These are phyloP conservation scores for Riparia riparia DNA, from an alignment of 2,113 vertebrate genomes.

Conservation along the genomic window DNA sequence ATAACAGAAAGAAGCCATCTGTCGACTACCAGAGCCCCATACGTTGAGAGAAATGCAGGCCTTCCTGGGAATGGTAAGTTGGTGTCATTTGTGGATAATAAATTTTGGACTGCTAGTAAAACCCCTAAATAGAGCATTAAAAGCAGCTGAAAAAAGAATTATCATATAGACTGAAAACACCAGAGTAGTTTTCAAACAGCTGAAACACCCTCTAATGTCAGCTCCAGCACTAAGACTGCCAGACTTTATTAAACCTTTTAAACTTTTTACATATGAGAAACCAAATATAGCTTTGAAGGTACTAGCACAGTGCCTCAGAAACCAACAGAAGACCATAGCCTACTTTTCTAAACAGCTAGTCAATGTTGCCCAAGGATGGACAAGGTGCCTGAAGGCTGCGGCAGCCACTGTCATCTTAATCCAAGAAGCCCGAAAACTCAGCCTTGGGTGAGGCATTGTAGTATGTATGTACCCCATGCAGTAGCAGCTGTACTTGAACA, in stretches of 20 bases:
- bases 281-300: not conserved
- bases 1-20: too few relatives aligned
- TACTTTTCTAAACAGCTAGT: not conserved
- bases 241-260: not conserved
- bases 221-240: not conserved
- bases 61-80: not conserved
- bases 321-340: not conserved
- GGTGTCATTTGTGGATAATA: not conserved
- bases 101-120: not conserved
- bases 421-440: not conserved
- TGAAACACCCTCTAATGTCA: not conserved
- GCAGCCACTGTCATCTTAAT: not conserved
- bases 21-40: not conserved
- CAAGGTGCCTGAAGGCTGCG: not conserved
- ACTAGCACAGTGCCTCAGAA: not conserved
- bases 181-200: not conserved
- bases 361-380: not conserved
- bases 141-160: not conserved
- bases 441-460: not conserved
- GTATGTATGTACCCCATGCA: not conserved
- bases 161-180: not conserved
- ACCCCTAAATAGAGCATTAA: not conserved
- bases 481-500: not conserved
- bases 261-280: not conserved
- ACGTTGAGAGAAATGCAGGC: not conserved